Evolutionary conservation across 1,140 invertebrate genomes (phyloP), one percentile per base, ranked within the genome.

Genomic region (Neotoxoptera formosana): DNA sequence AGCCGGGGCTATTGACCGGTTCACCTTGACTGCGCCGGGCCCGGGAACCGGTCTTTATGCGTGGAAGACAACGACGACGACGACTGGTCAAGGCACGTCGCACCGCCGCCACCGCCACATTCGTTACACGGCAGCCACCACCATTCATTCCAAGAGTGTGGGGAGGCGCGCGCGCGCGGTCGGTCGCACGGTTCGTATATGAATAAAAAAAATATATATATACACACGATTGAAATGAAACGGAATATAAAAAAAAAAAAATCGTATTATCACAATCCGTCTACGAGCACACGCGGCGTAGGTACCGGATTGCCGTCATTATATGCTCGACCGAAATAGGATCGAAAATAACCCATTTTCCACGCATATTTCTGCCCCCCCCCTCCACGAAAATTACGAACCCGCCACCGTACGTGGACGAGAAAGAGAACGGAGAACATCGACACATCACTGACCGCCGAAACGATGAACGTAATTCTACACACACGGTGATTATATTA

Each of bases 1-100:
- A 8, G 53, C 53, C 89, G 91, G 91, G 91, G 91, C 91, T 93
- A 93, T 93, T 93, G 91, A 93, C 91, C 91, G 91, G 91, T 93
- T 93, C 91, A 93, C 91, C 91, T 93, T 93, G 91, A 93, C 91
- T 86, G 91, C 36, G 56, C 67, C 41, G 60, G 30, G 56, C 90
- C 90, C 48, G 90, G 47, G 67, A 93, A 93, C 91, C 91, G 76
- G 91, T 93, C 91, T 93, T 53, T 91, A 45, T 91, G 90, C 45
- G 47, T 91, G 51, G 41, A 91, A 91, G 67, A 91, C 60, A 91
- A 91, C 90, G 67, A 91, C 90, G 51, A 90, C 48, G 67, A 91
- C 90, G 53, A 91, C 53, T 91, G 90, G 90, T 91, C 90, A 91
- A 76, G 41, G 90, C 60, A 91, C 90, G 60, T 88, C 20, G 45